Base-by-base conservation (phyloP, 2,888 invertebrate species). In the Hirtodrosophila trivittata region DNA sequence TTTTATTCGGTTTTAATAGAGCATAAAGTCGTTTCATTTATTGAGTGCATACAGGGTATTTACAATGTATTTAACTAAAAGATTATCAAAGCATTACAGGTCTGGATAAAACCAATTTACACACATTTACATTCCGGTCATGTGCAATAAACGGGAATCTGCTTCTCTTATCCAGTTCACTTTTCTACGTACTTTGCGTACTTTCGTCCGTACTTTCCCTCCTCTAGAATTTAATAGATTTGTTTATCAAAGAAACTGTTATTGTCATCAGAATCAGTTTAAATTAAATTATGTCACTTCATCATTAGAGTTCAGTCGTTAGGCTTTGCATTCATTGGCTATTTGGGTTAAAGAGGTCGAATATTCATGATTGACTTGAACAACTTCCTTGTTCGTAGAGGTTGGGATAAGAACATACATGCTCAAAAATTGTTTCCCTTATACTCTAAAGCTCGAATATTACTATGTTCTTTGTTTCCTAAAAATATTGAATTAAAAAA, bases 111-210 rank as follows among this genome's bases (percentile, higher is more conserved):
- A 51, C 32, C 37, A 59, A 55, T 57, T 56, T 62, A 45, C 1
- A 12, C 8, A 39, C 16, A 71, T 67, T 74, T 46, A 18, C 25
- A 64, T 74, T 35, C 64, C 3, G 4, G 33, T 42, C 47, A 12
- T 52, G 64, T 59, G 54, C 45, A 38, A 25, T 37, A 13, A 64
- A 64, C 75, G 65, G 43, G 55, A 69, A 69, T 64, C 28, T 64
- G 41, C 32, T 38, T 18, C 33, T 52, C 10, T 13, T 38, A 74
- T 71, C 52, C 51, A 71, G 55, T 56, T 71, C 58, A 68, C 64
- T 74, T 69, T 64, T 33, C 32, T 52, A 58, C 43, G 26, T 18
- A 32, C 18, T 49, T 12, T 9, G 12, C 38, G 10, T 39, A n/a
- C 18, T 9, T 43, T 7, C 18, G 28, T 32, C 9, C 14, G 28